These are phyloP conservation scores for Adineta ricciae DNA, from an alignment of 2,888 invertebrate species.

Conservation along the genomic window DNA sequence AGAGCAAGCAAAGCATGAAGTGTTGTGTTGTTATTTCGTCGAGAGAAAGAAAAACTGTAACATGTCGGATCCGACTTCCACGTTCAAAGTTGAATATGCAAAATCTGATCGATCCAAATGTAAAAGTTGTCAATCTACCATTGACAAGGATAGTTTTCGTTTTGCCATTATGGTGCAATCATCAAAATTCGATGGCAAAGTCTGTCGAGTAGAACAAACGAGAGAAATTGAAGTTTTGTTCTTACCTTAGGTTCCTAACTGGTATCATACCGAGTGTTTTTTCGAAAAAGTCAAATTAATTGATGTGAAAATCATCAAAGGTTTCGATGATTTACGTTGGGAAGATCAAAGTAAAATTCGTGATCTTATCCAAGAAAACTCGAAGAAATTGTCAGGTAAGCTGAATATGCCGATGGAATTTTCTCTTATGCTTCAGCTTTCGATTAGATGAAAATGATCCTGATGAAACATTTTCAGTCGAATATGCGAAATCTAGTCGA, in stretches of 20 bases:
- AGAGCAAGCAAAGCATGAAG: too few relatives aligned
- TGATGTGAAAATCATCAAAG: constrained; percentile 64
- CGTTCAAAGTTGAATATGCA: constrained; percentile 64
- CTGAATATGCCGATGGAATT: too few relatives aligned
- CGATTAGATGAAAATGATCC: not conserved
- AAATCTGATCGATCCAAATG: constrained; percentile 72
- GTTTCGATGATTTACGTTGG: constrained; percentile 60
- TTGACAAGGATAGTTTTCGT: constrained; percentile 65
- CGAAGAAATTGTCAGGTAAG: constrained; percentile 48
- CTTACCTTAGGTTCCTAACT: constrained; percentile 57
- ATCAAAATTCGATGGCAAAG: not conserved
- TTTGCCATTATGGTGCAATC: constrained; percentile 73
- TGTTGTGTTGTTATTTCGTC: not conserved
- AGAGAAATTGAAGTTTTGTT: not conserved
- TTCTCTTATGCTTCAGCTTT: too few relatives aligned
- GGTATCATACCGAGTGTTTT: constrained; percentile 80
- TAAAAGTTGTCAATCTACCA: constrained; percentile 68
- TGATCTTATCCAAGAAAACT: constrained; percentile 47
- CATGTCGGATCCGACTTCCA: not conserved
- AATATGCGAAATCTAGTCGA: constrained; percentile 74
- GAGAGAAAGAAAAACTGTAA: not conserved
- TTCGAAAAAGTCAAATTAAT: constrained; percentile 69
- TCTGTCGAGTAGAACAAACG: not conserved
- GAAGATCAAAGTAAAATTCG: constrained; percentile 66
- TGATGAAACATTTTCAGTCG: constrained; percentile 61